phyloP scores from a whole-genome alignment of 1,140 invertebrate genomes.

The Drosophila lacertosa region DNA sequence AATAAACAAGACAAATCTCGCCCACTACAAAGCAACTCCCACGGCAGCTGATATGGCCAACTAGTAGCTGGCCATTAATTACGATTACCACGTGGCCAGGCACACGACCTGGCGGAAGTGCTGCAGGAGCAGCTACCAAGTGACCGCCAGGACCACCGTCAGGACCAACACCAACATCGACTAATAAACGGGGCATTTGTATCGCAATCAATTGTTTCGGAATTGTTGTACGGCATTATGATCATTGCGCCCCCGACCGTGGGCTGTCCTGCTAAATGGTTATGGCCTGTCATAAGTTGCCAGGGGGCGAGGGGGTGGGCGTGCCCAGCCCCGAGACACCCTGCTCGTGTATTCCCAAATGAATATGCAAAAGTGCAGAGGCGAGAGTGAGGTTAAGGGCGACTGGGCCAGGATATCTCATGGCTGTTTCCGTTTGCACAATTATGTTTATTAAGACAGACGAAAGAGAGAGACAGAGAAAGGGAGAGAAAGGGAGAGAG shows the following conservation, averaged over 20 bases:
- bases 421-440: conserved; percentile 77
- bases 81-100: conserved; percentile 79
- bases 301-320: conserved; percentile 26
- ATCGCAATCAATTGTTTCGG: conserved; percentile 81
- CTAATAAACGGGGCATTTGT: conserved; percentile 81
- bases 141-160: conserved; percentile 21
- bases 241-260: conserved; percentile 58
- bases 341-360: conserved; percentile 66
- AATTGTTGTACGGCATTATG: conserved; percentile 81
- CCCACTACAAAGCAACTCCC: conserved; percentile 21
- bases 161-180: conserved; percentile 34
- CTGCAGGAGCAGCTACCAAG: conserved; percentile 38
- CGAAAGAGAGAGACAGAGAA: too few relatives aligned
- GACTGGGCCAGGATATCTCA: conserved; percentile 70
- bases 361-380: conserved; percentile 75
- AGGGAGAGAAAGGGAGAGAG: too few relatives aligned
- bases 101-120: conserved; percentile 77
- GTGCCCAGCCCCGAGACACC: conserved; percentile 2
- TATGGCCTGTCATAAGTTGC: conserved; percentile 82
- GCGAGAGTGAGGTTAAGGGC: background rate
- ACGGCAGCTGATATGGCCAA: conserved; percentile 40
- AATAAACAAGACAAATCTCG: conserved; percentile 61
- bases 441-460: conserved; percentile 79
- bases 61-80: conserved; percentile 69
- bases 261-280: conserved; percentile 67